Conservation (phyloP, 1,140 invertebrate genomes). For the Sarcophaga peregrina region DNA sequence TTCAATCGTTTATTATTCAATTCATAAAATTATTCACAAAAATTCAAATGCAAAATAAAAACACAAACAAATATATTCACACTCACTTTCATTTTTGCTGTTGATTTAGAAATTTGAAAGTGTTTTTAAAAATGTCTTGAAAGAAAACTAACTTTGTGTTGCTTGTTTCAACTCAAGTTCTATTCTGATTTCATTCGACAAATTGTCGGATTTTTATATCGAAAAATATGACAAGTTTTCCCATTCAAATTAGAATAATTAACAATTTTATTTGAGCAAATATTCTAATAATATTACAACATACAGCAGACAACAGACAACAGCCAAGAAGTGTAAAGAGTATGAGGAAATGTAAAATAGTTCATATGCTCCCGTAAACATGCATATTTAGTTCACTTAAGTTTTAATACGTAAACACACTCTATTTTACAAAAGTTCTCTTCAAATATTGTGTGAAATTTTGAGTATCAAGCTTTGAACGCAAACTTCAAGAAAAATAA, state of each 20-base stretch:
- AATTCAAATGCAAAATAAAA: too few relatives aligned
- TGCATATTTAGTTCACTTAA: too few relatives aligned
- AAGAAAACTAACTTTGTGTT: slow-evolving; percentile 30
- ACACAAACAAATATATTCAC: background rate
- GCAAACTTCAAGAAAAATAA: too few relatives aligned
- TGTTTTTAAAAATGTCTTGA: background rate
- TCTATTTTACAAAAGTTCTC: too few relatives aligned
- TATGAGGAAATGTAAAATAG: too few relatives aligned
- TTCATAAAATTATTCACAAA: background rate
- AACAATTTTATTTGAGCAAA: background rate
- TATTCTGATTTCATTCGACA: slow-evolving; percentile 8
- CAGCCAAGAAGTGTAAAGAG: too few relatives aligned
- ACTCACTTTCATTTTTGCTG: slow-evolving; percentile 30
- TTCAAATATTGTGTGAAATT: too few relatives aligned
- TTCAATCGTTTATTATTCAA: background rate
- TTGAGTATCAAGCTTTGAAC: too few relatives aligned
- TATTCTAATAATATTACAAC: too few relatives aligned
- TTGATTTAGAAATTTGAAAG: background rate
- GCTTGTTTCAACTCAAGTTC: slow-evolving; percentile 19
- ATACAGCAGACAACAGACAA: too few relatives aligned
- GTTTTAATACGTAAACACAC: too few relatives aligned
- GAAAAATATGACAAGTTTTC: background rate
- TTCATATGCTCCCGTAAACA: too few relatives aligned
- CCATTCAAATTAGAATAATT: background rate
- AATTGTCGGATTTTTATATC: background rate